Evolutionary conservation across 2,888 invertebrate species (phyloP), one percentile per base, ranked within the genome.

Genomic region (Coenonympha arcania): DNA sequence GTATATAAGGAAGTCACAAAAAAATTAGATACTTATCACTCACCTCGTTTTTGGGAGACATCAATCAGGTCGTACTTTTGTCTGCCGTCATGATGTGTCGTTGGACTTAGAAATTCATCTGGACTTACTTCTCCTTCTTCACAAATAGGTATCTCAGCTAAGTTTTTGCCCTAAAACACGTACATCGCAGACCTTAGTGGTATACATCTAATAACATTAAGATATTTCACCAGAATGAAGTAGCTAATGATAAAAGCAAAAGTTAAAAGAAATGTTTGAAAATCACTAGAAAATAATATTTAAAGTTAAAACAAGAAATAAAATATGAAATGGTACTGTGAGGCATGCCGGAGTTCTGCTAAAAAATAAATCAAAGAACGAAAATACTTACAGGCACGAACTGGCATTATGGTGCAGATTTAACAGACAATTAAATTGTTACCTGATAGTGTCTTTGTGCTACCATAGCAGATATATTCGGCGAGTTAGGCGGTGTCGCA

Each of bases 401-500:
- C 68, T 66, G 73, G 72, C 69, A 76, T 79, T 79, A 76, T 69
- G 64, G 68, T 69, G 73, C 67, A 70, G 66, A 64, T 61, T 67
- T 59, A 56, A 64, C 60, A 59, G 63, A 58, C 54, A 65, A 68
- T 59, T 66, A 67, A 66, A 60, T 64, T 62, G 59, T 79, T 85
- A 89, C 89, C 87, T 89, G 89, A 71, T 88, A 89, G 63, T 82
- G 87, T 63, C 88, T 87, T 64, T 88, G 89, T 61, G 86, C 85
- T 68, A 91, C 87, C 48, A 81, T 76, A 61, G 89, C 87, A 40
- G 92, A 91, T 58, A 92, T 90, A 75, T 92, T 92, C 40, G 92
- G 92, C 34, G 92, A 92, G 73, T 92, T 92, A 56, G 92, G 92
- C 52, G 92, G 92, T 54, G 92, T 91, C 33, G 88, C 79, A 52